Percentiles rank a stretch among this genome's conserved stretches.
Conservation (phyloP, 2,113 vertebrate species). For the Oreamnos americanus region DNA sequence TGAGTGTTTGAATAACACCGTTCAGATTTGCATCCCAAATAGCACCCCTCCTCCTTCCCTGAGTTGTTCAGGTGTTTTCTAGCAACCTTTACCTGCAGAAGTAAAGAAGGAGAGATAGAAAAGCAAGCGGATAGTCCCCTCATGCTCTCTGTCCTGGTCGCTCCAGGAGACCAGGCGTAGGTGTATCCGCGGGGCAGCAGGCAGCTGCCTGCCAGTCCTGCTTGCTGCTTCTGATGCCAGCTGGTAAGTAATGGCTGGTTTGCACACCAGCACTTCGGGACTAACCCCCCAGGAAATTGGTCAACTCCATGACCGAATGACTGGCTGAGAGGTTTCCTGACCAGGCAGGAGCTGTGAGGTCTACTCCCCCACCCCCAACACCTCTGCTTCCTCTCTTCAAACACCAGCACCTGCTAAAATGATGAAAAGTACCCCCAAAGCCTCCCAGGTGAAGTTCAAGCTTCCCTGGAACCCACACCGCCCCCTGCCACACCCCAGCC, state of each 20-base stretch:
- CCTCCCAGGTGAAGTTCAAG: not conserved
- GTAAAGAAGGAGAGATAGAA: not conserved
- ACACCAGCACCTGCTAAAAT: not conserved
- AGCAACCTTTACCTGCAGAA: not conserved
- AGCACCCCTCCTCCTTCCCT: not conserved
- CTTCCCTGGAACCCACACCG: not conserved
- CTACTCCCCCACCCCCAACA: not conserved
- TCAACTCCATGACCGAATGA: not conserved
- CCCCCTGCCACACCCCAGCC: not conserved
- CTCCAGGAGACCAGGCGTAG: not conserved
- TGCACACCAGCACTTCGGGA: not conserved
- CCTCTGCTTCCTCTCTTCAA: not conserved
- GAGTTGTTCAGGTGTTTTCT: not conserved
- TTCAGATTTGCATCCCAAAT: not conserved
- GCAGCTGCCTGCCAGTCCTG: accelerated
- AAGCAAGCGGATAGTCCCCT: too few species aligned
- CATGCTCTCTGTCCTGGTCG: not conserved
- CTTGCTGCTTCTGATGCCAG: not conserved
- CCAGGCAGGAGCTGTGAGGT: not conserved
- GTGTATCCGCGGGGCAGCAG: accelerated
- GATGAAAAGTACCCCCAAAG: not conserved
- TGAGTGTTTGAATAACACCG: not conserved
- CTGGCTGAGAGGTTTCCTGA: not conserved
- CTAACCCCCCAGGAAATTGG: slow-evolving; percentile 14
- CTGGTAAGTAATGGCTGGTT: not conserved